Evolutionary conservation across 2,113 vertebrate genomes (phyloP).

Genomic region (Zosterops lateralis): DNA sequence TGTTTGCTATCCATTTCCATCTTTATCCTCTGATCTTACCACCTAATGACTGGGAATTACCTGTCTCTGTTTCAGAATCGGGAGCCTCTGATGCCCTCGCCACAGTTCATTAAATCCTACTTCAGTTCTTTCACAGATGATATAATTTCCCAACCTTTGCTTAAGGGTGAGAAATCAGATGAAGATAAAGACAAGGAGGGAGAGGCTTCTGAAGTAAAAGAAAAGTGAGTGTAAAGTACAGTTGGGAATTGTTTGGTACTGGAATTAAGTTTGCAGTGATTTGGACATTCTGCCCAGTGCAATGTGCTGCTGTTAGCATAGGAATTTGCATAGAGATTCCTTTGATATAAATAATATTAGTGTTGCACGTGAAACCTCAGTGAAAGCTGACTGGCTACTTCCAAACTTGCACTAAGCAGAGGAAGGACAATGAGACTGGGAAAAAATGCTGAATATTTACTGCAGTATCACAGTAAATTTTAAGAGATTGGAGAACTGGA

Average conservation of each 20-base stretch:
- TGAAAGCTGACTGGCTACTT: not conserved
- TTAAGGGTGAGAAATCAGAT: conserved; percentile 96
- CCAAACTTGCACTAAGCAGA: not conserved
- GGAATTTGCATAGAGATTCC: not conserved
- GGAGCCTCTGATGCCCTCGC: conserved; percentile 97
- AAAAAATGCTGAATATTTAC: not conserved
- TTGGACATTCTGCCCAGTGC: not conserved
- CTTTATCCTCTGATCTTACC: not conserved
- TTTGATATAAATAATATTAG: not conserved
- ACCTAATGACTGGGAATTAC: not conserved
- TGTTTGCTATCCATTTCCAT: not conserved
- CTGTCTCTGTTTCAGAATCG: conserved; percentile 84
- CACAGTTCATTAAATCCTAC: conserved; percentile 99
- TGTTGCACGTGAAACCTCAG: not conserved
- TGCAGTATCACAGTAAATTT: not conserved
- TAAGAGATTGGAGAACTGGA: not conserved
- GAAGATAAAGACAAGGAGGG: conserved; percentile 99
- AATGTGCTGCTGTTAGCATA: not conserved
- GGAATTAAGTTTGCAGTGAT: not conserved
- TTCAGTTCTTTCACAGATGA: conserved; percentile 99
- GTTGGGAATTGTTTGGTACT: not conserved
- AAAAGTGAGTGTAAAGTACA: conserved; percentile 78
- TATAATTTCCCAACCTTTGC: conserved; percentile 96
- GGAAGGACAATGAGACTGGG: not conserved
- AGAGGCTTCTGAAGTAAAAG: conserved; percentile 89